A percentile compares a stretch with the other conserved stretches of the same genome.
Conservation (phyloP, 1,140 invertebrate genomes). For the Drosophila subpulchrella region DNA sequence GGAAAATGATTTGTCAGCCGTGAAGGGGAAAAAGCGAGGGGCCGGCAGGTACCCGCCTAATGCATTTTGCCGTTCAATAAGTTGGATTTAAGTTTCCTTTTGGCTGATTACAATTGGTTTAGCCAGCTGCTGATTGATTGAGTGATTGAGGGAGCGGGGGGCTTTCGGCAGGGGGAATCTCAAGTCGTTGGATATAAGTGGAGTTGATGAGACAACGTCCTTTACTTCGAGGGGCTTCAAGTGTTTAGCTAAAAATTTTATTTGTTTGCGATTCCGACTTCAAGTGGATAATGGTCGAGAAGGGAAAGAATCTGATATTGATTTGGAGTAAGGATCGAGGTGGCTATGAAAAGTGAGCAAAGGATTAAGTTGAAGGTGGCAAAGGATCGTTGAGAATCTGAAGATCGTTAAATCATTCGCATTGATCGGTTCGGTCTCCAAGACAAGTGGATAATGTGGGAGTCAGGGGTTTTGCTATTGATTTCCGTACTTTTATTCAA, state of each 20-base stretch:
- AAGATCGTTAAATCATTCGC: conserved; percentile 18
- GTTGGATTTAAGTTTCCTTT: conserved; percentile 40
- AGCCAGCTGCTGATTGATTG: conserved; percentile 80
- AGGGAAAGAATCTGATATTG: not conserved
- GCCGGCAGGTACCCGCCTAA: conserved; percentile 56
- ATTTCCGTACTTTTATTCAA: not conserved
- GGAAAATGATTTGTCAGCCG: conserved; percentile 72
- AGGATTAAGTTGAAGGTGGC: conserved; percentile 8
- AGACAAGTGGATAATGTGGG: conserved; percentile 18
- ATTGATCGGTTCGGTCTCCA: conserved; percentile 3
- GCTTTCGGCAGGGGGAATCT: not conserved
- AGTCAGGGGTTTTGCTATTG: conserved; percentile 2
- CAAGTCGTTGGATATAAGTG: conserved; percentile 18
- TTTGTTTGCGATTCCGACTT: conserved; percentile 36
- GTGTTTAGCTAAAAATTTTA: conserved; percentile 38
- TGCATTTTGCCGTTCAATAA: conserved; percentile 70
- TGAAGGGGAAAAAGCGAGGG: not conserved
- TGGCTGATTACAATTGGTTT: conserved; percentile 67
- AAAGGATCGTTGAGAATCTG: not conserved
- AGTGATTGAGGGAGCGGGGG: conserved; percentile 54
- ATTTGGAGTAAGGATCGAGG: conserved; percentile 16
- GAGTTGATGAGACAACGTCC: conserved; percentile 36
- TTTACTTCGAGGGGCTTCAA: conserved; percentile 16
- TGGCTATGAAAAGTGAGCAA: not conserved
- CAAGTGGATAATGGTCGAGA: conserved; percentile 30